These are phyloP conservation scores for Nasonovia ribisnigri DNA, from an alignment of 2,888 invertebrate genomes.

Conservation along the genomic window DNA sequence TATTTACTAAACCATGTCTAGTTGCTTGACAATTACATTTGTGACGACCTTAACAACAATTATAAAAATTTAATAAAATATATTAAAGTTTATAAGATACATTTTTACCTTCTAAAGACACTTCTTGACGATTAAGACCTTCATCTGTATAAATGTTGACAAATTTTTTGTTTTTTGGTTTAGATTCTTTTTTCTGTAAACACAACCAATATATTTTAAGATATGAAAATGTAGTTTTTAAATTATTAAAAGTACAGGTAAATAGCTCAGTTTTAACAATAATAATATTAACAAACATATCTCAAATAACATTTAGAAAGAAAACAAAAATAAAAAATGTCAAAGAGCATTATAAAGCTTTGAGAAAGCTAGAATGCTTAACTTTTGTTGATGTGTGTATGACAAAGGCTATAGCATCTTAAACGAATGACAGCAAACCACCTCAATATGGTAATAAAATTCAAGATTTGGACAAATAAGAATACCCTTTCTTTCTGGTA, in stretches of 20 bases:
- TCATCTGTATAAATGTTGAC: conserved; percentile 82
- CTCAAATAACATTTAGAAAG: too few species aligned
- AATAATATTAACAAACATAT: not conserved
- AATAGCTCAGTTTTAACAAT: not conserved
- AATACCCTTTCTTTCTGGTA: too few species aligned
- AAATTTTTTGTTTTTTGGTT: conserved; percentile 79
- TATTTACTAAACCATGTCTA: conserved; percentile 90
- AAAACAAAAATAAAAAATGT: too few species aligned
- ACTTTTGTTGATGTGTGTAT: too few species aligned
- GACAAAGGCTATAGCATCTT: too few species aligned
- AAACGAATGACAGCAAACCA: too few species aligned
- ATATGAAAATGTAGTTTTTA: not conserved
- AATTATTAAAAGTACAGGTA: not conserved
- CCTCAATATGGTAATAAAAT: too few species aligned
- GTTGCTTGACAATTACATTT: conserved; percentile 93
- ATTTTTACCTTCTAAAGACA: conserved; percentile 72
- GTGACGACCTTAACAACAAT: conserved; percentile 78
- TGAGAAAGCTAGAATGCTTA: too few species aligned
- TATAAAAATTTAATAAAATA: not conserved
- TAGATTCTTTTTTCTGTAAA: conserved; percentile 68
- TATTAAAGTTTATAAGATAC: not conserved
- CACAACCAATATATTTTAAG: conserved; percentile 33
- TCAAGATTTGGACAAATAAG: too few species aligned
- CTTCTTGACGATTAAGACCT: conserved; percentile 73
- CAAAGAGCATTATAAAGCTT: too few species aligned